Conservation (phyloP, 2,113 vertebrate species). For the Archocentrus centrarchus region DNA sequence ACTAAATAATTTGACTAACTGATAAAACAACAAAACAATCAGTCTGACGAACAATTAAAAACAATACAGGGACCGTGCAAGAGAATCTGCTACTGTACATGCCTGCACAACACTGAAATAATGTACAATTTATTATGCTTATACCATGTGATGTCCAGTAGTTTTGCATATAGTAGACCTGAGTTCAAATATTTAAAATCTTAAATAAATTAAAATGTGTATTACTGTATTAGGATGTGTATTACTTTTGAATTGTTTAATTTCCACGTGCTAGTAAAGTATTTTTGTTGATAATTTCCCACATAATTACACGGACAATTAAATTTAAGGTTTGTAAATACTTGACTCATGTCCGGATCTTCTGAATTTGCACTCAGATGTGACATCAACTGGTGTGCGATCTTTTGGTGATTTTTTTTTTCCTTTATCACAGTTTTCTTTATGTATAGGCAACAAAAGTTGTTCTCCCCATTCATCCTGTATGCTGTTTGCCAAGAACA, state of each 20-base stretch:
- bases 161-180: constrained; percentile 76
- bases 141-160: constrained; percentile 45
- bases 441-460: constrained; percentile 36
- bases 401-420: not conserved
- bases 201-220: constrained; percentile 64
- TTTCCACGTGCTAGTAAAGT: not conserved
- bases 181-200: constrained; percentile 76
- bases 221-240: constrained; percentile 13
- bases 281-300: not conserved
- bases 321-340: constrained; percentile 68
- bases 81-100: constrained; percentile 78
- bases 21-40: constrained; percentile 71
- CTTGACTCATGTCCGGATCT: constrained; percentile 56
- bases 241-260: constrained; percentile 1
- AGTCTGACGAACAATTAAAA: constrained; percentile 64
- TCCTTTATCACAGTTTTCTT: constrained; percentile 64
- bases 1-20: constrained; percentile 20
- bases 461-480: constrained; percentile 3
- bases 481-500: constrained; percentile 47
- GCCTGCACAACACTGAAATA: constrained; percentile 70
- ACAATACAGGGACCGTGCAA: constrained; percentile 86
- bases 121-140: constrained; percentile 45
- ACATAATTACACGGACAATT: constrained; percentile 7
- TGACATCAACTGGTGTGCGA: constrained; percentile 59
- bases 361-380: constrained; percentile 44